These are phyloP conservation scores for Cliona cf. orientalis DNA, from an alignment of 37 sponge, comb jelly and placozoan species.

Conservation along the genomic window DNA sequence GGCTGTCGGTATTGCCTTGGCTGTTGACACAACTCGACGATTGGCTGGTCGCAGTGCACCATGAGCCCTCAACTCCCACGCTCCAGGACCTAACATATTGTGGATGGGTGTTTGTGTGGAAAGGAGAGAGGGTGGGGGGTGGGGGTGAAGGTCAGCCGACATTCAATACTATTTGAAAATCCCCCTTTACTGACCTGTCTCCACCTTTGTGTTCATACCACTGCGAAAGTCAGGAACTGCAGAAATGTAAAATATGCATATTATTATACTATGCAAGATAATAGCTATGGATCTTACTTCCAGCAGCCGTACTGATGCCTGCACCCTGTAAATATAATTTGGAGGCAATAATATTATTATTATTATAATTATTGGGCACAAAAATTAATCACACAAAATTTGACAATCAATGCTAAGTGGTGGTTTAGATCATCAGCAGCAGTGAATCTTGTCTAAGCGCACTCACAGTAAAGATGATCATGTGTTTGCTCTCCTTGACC, in stretches of 20 bases:
- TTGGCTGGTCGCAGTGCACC: conserved; percentile 1
- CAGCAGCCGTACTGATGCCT: conserved; percentile 80
- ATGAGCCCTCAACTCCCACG: conserved; percentile 74
- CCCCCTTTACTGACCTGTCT: conserved; percentile 49
- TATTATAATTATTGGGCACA: too few relatives aligned
- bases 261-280: neutral
- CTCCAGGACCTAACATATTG: conserved; percentile 58
- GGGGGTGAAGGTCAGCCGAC: too few relatives aligned
- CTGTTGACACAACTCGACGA: conserved; percentile 10
- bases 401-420: neutral
- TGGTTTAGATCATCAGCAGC: too few relatives aligned
- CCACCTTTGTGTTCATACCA: conserved; percentile 73
- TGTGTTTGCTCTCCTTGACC: conserved; percentile 67
- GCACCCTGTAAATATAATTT: conserved; percentile 66
- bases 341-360: neutral
- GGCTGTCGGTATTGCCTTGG: conserved; percentile 73
- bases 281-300: conserved; percentile 52
- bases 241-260: neutral
- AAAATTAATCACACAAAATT: too few relatives aligned
- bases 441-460: too few relatives aligned
- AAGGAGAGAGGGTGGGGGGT: too few relatives aligned
- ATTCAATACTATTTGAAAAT: neutral
- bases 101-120: too few relatives aligned
- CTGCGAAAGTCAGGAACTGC: conserved; percentile 86
- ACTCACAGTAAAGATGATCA: conserved; percentile 72